A percentile compares a stretch with the other conserved stretches of the same genome.
These are phyloP conservation scores for Muscina levida DNA, from an alignment of 2,888 invertebrate species.

Conservation along the genomic window DNA sequence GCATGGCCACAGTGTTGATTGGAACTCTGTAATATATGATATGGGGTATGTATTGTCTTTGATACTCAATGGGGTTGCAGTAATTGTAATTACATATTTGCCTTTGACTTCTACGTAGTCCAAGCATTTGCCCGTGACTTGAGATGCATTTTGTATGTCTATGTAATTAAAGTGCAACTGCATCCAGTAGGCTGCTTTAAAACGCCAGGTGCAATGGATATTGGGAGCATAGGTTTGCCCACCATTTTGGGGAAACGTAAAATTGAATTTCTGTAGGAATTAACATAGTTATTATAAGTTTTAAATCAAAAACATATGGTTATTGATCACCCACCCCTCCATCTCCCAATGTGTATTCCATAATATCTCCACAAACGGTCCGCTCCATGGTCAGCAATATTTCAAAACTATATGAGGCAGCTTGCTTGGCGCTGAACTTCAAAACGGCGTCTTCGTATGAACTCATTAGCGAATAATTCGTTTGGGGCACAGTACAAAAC, in stretches of 20 bases:
- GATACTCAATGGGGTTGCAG: not conserved
- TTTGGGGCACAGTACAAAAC: slow-evolving; percentile 83
- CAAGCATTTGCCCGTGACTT: slow-evolving; percentile 73
- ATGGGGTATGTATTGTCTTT: not conserved
- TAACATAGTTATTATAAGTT: not conserved
- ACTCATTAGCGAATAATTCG: slow-evolving; percentile 68
- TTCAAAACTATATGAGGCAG: slow-evolving; percentile 83
- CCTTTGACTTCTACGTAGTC: slow-evolving; percentile 71
- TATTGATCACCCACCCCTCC: slow-evolving; percentile 74
- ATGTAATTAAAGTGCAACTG: slow-evolving; percentile 82
- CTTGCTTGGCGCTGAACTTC: slow-evolving; percentile 83
- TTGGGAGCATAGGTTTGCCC: slow-evolving; percentile 80
- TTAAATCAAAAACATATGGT: too few relatives aligned
- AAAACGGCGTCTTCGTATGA: slow-evolving; percentile 80
- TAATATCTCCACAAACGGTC: slow-evolving; percentile 83
- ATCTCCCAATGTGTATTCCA: slow-evolving; percentile 76
- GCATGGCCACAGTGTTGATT: slow-evolving; percentile 66
- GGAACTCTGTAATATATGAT: slow-evolving; percentile 2
- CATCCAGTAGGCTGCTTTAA: slow-evolving; percentile 73
- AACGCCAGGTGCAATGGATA: slow-evolving; percentile 82
- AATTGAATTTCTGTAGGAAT: slow-evolving; percentile 60
- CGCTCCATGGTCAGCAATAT: slow-evolving; percentile 81
- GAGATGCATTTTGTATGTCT: slow-evolving; percentile 80
- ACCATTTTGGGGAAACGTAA: slow-evolving; percentile 64
- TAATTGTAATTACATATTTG: slow-evolving; percentile 64